phyloP scores from a whole-genome alignment of 92 coral and sea anemone species.

The Epizoanthus rinbou region DNA sequence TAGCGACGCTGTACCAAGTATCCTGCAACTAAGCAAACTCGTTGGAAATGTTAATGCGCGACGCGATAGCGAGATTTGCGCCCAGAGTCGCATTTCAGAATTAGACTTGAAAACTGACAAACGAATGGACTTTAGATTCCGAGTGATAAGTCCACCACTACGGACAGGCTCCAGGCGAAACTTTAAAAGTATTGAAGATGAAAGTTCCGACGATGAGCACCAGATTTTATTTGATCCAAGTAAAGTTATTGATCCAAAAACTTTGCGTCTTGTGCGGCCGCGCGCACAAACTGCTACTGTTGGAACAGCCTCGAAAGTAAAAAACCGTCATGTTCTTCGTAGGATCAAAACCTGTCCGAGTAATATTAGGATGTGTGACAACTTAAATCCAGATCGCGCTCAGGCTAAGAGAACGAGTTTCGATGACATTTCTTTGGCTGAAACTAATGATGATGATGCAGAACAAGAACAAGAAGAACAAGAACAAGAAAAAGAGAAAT shows the following conservation, averaged over 20 bases:
- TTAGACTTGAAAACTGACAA: constrained; percentile 22
- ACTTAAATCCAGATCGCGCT: background rate
- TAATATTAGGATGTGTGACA: background rate
- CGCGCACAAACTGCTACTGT: background rate
- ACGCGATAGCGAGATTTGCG: constrained; percentile 18
- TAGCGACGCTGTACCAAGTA: constrained; percentile 61
- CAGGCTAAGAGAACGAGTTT: background rate
- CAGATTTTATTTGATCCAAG: constrained; percentile 38
- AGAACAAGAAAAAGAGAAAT: background rate
- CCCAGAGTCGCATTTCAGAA: background rate
- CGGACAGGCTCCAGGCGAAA: constrained; percentile 77
- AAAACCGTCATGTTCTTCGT: background rate
- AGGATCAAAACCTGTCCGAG: constrained; percentile 30
- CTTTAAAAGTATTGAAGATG: constrained; percentile 65
- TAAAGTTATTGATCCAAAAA: constrained; percentile 5
- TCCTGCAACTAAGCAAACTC: constrained; percentile 49
- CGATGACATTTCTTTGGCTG: background rate
- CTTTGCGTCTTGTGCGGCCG: background rate
- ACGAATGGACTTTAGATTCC: constrained; percentile 49
- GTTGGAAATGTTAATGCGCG: background rate
- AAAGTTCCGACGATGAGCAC: constrained; percentile 50
- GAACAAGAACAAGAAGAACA: too few relatives aligned
- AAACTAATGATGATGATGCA: background rate
- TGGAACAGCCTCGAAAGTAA: background rate
- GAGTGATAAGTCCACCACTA: constrained; percentile 72